phyloP scores from a whole-genome alignment of 2,113 vertebrate species.

The Condylura cristata region DNA sequence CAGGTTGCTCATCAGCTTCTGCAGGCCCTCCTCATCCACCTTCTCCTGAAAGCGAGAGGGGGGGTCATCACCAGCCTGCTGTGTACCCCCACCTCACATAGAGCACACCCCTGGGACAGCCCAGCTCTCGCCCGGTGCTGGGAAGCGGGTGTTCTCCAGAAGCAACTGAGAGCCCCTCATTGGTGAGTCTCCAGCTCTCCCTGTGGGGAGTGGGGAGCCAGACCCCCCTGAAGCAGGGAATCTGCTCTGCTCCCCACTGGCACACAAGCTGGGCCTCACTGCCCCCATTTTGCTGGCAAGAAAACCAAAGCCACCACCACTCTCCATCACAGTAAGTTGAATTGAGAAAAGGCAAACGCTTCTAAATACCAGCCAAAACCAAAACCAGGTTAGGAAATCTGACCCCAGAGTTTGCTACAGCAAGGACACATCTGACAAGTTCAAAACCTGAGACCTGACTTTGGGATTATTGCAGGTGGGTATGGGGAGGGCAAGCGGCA shows the following conservation, averaged over 20 bases:
- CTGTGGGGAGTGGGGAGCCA: background rate
- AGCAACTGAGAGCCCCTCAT: background rate
- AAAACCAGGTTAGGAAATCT: background rate
- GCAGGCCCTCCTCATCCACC: conserved; percentile 55
- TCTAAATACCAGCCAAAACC: background rate
- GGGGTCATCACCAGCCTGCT: background rate
- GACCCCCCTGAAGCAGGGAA: background rate
- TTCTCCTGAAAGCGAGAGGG: conserved; percentile 30
- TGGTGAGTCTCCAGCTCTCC: background rate
- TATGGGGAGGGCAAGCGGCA: background rate
- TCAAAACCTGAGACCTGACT: background rate
- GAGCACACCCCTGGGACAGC: background rate
- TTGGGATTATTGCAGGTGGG: background rate
- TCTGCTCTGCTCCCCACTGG: background rate
- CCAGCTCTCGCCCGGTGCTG: background rate
- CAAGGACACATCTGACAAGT: background rate
- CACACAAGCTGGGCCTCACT: background rate
- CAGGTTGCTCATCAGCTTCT: conserved; percentile 52
- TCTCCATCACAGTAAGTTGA: background rate
- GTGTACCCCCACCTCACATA: background rate
- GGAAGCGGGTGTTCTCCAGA: background rate
- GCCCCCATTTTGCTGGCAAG: background rate
- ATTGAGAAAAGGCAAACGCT: background rate
- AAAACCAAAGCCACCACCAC: background rate
- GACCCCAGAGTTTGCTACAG: no score